These are phyloP conservation scores for Oasisia sp. DNA, from an alignment of 2,888 invertebrate species.

Conservation along the genomic window DNA sequence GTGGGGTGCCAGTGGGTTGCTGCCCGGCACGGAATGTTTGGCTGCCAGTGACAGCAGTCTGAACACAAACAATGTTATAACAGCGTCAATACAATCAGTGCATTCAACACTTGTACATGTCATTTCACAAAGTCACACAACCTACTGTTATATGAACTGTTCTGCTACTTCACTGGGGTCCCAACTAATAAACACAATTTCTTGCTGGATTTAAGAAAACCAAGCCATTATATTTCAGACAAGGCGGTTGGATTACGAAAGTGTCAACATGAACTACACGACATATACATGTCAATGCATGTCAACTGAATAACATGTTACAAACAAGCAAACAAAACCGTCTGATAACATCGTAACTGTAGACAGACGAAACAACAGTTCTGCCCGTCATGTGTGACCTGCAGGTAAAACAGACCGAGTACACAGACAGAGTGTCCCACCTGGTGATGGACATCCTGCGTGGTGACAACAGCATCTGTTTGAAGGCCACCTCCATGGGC, in stretches of 20 bases:
- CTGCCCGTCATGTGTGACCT: too few relatives aligned
- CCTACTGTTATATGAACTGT: background rate
- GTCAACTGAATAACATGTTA: too few relatives aligned
- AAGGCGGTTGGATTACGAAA: too few relatives aligned
- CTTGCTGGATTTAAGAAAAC: background rate
- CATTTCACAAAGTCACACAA: background rate
- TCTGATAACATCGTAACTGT: too few relatives aligned
- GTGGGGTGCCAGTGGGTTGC: background rate
- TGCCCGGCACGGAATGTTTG: background rate
- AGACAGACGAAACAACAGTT: too few relatives aligned
- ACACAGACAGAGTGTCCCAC: background rate
- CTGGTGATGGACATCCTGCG: background rate
- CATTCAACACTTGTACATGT: background rate
- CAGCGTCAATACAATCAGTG: background rate
- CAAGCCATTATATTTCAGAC: too few relatives aligned
- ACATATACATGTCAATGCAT: too few relatives aligned
- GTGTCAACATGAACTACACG: too few relatives aligned
- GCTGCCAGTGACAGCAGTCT: constrained; percentile 5
- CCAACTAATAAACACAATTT: background rate
- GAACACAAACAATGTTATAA: background rate
- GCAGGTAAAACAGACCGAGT: too few relatives aligned
- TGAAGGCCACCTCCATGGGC: background rate
- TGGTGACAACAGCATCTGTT: background rate
- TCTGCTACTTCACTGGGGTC: background rate
- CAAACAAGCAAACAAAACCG: too few relatives aligned